These are phyloP conservation scores for Ladona fulva DNA, from an alignment of 1,140 invertebrate species.

Conservation along the genomic window DNA sequence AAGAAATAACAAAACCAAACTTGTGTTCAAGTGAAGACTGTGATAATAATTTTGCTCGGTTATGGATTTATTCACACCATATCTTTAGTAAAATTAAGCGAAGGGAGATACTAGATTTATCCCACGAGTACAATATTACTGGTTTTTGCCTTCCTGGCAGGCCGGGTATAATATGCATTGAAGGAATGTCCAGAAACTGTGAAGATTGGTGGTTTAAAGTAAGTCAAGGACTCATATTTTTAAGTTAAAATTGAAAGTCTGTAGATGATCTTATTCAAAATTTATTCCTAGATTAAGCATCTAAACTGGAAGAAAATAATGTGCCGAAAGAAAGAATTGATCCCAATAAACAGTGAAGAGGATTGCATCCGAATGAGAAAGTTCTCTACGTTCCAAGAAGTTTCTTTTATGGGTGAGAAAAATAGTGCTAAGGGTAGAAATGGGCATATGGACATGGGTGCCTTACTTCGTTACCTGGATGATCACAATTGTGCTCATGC, in stretches of 20 bases:
- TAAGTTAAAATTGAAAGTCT: too few species aligned
- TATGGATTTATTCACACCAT: conserved; percentile 85
- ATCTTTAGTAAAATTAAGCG: conserved; percentile 82
- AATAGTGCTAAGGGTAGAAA: conserved; percentile 37
- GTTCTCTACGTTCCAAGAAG: conserved; percentile 60
- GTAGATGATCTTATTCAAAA: conserved; percentile 16
- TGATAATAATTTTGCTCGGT: conserved; percentile 40
- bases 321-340: conserved; percentile 39
- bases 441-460: conserved; percentile 63
- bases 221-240: conserved; percentile 26
- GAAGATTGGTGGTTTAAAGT: conserved; percentile 61
- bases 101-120: conserved; percentile 59
- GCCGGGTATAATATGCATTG: conserved; percentile 71
- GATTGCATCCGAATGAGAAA: conserved; percentile 44
- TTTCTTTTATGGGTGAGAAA: conserved; percentile 50
- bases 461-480: conserved; percentile 59
- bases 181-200: conserved; percentile 55
- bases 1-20: conserved; percentile 24
- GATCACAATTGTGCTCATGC: conserved; percentile 52
- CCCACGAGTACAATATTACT: conserved; percentile 56
- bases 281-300: conserved; percentile 38
- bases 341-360: conserved; percentile 42
- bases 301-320: conserved; percentile 49
- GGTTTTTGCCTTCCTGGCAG: conserved; percentile 78
- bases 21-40: conserved; percentile 21